Evolutionary conservation across 1,140 invertebrate species (phyloP).

Genomic region (Drosophila pachea): DNA sequence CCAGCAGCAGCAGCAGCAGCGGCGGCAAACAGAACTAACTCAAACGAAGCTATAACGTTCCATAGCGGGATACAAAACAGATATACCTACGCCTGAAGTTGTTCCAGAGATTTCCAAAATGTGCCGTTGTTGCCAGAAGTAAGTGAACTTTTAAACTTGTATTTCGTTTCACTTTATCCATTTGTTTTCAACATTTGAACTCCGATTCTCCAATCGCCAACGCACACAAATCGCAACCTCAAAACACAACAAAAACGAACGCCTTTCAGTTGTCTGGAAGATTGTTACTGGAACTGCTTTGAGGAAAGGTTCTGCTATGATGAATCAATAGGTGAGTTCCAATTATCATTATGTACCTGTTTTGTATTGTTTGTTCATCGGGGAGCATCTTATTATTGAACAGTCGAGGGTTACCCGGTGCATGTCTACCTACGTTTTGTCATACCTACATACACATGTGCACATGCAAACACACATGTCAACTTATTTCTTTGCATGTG

Average conservation of each 20-base stretch:
- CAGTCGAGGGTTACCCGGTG: constrained; percentile 41
- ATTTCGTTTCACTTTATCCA: constrained; percentile 21
- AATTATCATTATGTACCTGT: constrained; percentile 38
- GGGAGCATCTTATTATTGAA: constrained; percentile 14
- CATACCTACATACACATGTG: constrained; percentile 6
- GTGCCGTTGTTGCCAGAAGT: constrained; percentile 78
- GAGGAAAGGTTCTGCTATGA: constrained; percentile 82
- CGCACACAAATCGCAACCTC: not conserved
- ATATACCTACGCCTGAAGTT: not conserved
- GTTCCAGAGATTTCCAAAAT: constrained; percentile 48
- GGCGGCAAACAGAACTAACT: constrained; percentile 19
- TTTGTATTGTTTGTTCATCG: constrained; percentile 5
- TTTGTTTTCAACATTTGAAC: constrained; percentile 29
- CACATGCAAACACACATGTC: not conserved
- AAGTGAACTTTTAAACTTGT: constrained; percentile 51
- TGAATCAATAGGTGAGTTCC: constrained; percentile 80
- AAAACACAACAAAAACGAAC: not conserved
- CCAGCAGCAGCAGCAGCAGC: constrained; percentile 24
- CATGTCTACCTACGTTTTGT: constrained; percentile 34
- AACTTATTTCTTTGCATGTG: not conserved
- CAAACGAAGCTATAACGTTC: constrained; percentile 15
- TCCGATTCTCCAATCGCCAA: not conserved
- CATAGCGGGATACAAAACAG: constrained; percentile 6
- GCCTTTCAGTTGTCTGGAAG: constrained; percentile 81
- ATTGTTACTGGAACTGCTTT: constrained; percentile 82